Base-by-base conservation (phyloP, 2,888 invertebrate genomes). In the Patella caerulea region DNA sequence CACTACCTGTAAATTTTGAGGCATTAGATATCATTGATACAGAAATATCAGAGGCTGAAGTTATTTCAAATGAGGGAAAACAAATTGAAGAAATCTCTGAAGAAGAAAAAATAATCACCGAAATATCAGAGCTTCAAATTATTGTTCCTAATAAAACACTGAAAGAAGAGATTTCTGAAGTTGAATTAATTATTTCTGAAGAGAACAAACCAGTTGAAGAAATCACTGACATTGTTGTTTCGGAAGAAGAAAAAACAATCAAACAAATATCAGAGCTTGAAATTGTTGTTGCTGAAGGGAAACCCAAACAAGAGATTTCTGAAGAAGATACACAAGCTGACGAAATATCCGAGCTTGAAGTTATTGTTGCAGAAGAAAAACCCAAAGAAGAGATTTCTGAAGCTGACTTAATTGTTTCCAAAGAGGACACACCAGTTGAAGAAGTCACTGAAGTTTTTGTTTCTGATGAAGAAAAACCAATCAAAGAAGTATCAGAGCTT, bases 151-250 rank as follows among this genome's bases (percentile, higher is more conserved):
- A 73, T 17, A 65, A 76, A 56, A 73, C 65, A 45, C 74, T 72
- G 15, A 65, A 70, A 71, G 75, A 77, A 72, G 34, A 72, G 15
- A 71, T 55, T 52, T 59, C 65, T 73, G 74, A 72, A 29, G 52
- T 65, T 14, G 24, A 72, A 15, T 77, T 72, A 17, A 74, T 71
- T 14, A 52, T 34, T 29, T 56, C 71, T 55, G 29, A 29, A 14
- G 56, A 7, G 34, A 45, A 72, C 29, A 55, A 76, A 34, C 34
- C n/a, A 24, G 73, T 73, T 59, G 76, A 77, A 15, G 74, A 77
- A 34, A 54, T 70, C 17, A 14, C 34, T 9, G 56, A 75, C 52
- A 56, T 79, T 72, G 80, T 80, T 75, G 77, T 79, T 52, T 56
- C 75, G 52, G 69, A 78, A 74, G 2, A 15, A 7, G 78, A 76